Conservation (phyloP, 1,140 invertebrate species). For the Monochamus saltuarius region DNA sequence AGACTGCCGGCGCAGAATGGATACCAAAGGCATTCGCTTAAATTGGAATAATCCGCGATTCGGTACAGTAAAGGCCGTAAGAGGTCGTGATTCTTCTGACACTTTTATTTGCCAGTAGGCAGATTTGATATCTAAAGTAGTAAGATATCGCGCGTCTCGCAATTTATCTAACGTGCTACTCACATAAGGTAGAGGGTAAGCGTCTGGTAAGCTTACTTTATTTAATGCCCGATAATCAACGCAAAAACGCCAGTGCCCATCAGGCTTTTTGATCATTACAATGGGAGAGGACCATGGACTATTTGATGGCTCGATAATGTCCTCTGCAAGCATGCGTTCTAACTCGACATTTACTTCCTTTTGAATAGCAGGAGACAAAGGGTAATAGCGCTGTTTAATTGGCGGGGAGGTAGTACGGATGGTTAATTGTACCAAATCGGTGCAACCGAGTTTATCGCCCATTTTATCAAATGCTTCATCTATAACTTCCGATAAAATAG, state of each 20-base stretch:
- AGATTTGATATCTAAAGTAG: slow-evolving; percentile 40
- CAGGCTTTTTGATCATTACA: slow-evolving; percentile 55
- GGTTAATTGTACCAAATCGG: background rate
- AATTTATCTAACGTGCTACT: slow-evolving; percentile 37
- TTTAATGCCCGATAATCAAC: slow-evolving; percentile 21
- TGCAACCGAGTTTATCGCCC: slow-evolving; percentile 7
- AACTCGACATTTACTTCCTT: slow-evolving; percentile 12
- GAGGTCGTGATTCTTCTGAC: slow-evolving; percentile 37
- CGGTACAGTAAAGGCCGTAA: slow-evolving; percentile 51
- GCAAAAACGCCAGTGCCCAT: slow-evolving; percentile 46
- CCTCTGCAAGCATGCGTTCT: slow-evolving; percentile 37
- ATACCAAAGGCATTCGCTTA: slow-evolving; percentile 44
- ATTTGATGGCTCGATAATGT: slow-evolving; percentile 26
- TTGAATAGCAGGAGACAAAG: slow-evolving; percentile 11
- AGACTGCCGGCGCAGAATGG: slow-evolving; percentile 41
- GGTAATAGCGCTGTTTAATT: slow-evolving; percentile 15
- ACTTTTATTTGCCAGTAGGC: slow-evolving; percentile 52
- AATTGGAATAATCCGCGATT: slow-evolving; percentile 34
- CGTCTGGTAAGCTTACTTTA: slow-evolving; percentile 8
- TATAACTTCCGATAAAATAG: background rate
- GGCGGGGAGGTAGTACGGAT: background rate
- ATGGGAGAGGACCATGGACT: slow-evolving; percentile 52
- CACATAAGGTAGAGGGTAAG: slow-evolving; percentile 20
- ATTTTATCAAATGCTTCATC: background rate
- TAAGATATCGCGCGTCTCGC: slow-evolving; percentile 37